These are phyloP conservation scores for Actinernus sp. DNA, from an alignment of 92 coral and sea anemone genomes.

Conservation along the genomic window DNA sequence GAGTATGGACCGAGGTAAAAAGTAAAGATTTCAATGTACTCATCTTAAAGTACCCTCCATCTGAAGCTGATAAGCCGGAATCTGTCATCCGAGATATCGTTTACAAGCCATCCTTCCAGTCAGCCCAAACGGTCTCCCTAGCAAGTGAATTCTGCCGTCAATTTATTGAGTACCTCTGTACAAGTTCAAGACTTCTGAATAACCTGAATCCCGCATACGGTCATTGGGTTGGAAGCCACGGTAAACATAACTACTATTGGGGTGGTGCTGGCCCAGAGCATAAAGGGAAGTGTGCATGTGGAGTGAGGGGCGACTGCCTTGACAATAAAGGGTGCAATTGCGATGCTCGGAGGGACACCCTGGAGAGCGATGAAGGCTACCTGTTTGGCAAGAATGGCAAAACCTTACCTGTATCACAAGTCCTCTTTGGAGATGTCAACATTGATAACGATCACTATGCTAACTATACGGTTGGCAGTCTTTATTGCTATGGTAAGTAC, in stretches of 20 bases:
- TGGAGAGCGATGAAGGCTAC: slow-evolving; percentile 68
- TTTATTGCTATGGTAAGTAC: slow-evolving; percentile 75
- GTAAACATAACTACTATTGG: slow-evolving; percentile 77
- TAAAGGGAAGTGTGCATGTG: slow-evolving; percentile 73
- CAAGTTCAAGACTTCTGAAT: slow-evolving; percentile 54
- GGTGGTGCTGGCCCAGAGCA: slow-evolving; percentile 65
- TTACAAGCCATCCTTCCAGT: slow-evolving; percentile 43
- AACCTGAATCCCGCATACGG: slow-evolving; percentile 47
- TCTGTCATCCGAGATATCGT: slow-evolving; percentile 56
- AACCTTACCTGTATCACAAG: slow-evolving; percentile 74
- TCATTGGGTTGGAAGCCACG: slow-evolving; percentile 76
- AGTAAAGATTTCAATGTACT: slow-evolving; percentile 31
- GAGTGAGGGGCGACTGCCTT: slow-evolving; percentile 50
- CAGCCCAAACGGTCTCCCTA: slow-evolving; percentile 76
- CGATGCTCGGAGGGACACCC: slow-evolving; percentile 55
- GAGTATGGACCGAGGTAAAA: slow-evolving; percentile 52
- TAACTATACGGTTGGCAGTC: slow-evolving; percentile 80
- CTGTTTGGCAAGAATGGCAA: slow-evolving; percentile 50
- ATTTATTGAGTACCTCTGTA: slow-evolving; percentile 81
- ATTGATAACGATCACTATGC: slow-evolving; percentile 41
- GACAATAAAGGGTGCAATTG: slow-evolving; percentile 67
- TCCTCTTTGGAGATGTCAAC: slow-evolving; percentile 66
- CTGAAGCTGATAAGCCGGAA: slow-evolving; percentile 35
- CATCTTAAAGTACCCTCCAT: slow-evolving; percentile 28
- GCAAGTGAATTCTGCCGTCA: slow-evolving; percentile 76